Percentiles rank a stretch among this genome's conserved stretches.
phyloP scores from a whole-genome alignment of 2,113 vertebrate species.

The Sylvilagus bachmani region DNA sequence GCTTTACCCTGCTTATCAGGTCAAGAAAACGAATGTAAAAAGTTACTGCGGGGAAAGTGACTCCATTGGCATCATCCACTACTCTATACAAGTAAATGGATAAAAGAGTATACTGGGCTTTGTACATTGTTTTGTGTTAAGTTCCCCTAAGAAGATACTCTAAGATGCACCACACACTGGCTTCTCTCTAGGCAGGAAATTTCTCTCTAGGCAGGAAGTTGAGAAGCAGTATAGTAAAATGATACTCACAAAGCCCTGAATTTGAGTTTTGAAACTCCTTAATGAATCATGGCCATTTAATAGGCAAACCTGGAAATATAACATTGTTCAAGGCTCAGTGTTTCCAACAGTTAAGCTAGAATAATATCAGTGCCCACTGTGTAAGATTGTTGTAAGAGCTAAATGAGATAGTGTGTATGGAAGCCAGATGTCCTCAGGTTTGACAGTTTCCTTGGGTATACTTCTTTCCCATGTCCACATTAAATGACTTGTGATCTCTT shows the following conservation, averaged over 20 bases:
- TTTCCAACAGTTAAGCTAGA: not conserved
- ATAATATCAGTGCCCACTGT: not conserved
- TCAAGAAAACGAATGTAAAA: constrained; percentile 65
- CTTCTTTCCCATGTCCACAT: not conserved
- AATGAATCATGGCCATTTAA: not conserved
- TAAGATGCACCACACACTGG: not conserved
- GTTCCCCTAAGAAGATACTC: not conserved
- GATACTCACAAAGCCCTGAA: not conserved
- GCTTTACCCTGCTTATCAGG: constrained; percentile 76
- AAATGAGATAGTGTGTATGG: not conserved
- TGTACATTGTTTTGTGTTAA: not conserved
- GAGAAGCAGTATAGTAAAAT: constrained; percentile 23
- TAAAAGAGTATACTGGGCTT: constrained; percentile 43
- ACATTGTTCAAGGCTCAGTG: not conserved
- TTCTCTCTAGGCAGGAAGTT: not conserved
- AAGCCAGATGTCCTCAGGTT: not conserved
- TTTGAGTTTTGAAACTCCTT: not conserved
- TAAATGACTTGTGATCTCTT: not conserved
- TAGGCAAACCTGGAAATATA: not conserved
- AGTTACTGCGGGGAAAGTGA: constrained; percentile 74
- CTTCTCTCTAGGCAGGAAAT: constrained; percentile 7
- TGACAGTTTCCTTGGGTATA: not conserved
- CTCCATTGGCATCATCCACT: constrained; percentile 62
- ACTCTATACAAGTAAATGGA: constrained; percentile 70
- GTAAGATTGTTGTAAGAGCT: not conserved